phyloP scores from a whole-genome alignment of 2,888 invertebrate species.

The Epinotia nisella region DNA sequence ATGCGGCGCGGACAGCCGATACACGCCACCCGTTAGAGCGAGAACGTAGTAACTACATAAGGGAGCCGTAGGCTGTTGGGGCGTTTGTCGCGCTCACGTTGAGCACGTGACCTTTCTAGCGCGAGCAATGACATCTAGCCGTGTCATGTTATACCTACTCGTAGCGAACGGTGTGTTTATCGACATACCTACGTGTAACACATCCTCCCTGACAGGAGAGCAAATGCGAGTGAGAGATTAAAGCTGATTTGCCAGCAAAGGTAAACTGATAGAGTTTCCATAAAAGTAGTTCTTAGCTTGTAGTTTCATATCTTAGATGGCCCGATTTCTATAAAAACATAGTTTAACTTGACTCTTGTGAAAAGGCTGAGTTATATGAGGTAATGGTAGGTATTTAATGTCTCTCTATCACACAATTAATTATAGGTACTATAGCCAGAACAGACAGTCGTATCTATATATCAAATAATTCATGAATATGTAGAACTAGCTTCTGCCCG shows the following conservation, averaged over 20 bases:
- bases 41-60: constrained; percentile 8
- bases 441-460: too few relatives aligned
- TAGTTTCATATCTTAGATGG: too few relatives aligned
- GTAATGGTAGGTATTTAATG: too few relatives aligned
- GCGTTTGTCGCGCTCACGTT: not conserved
- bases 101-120: constrained; percentile 39
- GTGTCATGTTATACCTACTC: constrained; percentile 24
- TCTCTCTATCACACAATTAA: too few relatives aligned
- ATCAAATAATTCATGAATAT: too few relatives aligned
- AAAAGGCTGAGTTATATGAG: not conserved
- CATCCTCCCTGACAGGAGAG: not conserved
- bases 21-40: constrained; percentile 8
- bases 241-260: not conserved
- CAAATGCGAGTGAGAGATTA: not conserved
- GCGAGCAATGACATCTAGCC: constrained; percentile 36
- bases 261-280: not conserved
- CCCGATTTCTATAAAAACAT: not conserved
- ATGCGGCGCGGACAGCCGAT: constrained; percentile 65
- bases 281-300: not conserved
- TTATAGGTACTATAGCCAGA: too few relatives aligned
- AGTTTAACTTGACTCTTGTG: not conserved
- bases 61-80: not conserved
- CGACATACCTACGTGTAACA: not conserved
- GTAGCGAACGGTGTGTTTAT: constrained; percentile 11
- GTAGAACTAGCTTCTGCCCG: too few relatives aligned